These are phyloP conservation scores for Festucalex cinctus DNA, from an alignment of 2,113 vertebrate genomes.

Conservation along the genomic window DNA sequence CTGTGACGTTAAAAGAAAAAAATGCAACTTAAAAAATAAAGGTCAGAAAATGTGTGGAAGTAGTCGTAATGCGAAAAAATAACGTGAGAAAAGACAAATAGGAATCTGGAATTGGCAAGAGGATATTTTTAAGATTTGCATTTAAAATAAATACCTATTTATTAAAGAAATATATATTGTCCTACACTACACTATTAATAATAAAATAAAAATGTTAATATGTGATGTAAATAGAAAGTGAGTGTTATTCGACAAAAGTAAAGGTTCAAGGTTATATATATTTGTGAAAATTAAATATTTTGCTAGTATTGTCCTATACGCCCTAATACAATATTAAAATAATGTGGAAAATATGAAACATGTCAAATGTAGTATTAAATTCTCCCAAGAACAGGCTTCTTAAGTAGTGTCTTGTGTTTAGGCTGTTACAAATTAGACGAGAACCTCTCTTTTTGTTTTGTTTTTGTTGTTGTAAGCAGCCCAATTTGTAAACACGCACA, in stretches of 20 bases:
- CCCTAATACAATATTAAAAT: too few relatives aligned
- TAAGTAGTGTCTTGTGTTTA: neutral
- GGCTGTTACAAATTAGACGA: neutral
- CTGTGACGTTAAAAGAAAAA: neutral
- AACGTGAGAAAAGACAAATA: neutral
- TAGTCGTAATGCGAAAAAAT: neutral
- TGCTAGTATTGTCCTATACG: too few relatives aligned
- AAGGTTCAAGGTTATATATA: too few relatives aligned
- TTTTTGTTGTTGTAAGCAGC: neutral
- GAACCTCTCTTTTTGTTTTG: neutral
- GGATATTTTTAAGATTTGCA: neutral
- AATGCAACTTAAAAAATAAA: neutral
- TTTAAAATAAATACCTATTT: neutral
- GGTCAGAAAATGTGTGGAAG: neutral
- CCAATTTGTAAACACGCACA: neutral
- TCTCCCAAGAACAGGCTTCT: neutral
- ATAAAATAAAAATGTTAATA: too few relatives aligned
- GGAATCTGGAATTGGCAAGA: neutral
- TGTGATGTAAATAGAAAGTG: too few relatives aligned
- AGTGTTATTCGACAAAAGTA: too few relatives aligned
- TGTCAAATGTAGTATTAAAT: neutral
- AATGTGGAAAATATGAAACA: too few relatives aligned
- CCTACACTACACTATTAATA: too few relatives aligned
- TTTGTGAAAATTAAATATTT: too few relatives aligned
- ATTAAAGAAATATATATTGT: neutral